These are phyloP conservation scores for Autographa gamma DNA, from an alignment of 2,888 invertebrate species.

Conservation along the genomic window DNA sequence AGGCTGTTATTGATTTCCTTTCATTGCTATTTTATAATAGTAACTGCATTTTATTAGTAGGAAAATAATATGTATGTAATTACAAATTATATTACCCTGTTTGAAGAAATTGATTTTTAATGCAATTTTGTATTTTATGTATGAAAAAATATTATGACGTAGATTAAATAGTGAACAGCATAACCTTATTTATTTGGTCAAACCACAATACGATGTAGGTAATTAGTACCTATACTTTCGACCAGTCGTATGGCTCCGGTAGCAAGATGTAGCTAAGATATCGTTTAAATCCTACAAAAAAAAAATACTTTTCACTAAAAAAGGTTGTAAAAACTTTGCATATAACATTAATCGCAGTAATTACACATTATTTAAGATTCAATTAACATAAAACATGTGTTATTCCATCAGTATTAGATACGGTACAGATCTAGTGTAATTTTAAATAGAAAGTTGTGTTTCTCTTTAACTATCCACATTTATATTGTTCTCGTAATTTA, in stretches of 20 bases:
- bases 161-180: background rate
- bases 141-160: too few relatives aligned
- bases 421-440: background rate
- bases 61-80: background rate
- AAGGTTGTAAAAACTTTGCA: background rate
- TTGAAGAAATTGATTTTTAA: too few relatives aligned
- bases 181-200: background rate
- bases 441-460: background rate
- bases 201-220: background rate
- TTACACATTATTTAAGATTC: background rate
- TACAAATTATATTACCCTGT: background rate
- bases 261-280: background rate
- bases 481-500: too few relatives aligned
- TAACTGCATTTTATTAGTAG: background rate
- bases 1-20: background rate
- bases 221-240: too few relatives aligned
- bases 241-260: too few relatives aligned
- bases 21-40: background rate
- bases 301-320: too few relatives aligned
- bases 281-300: too few relatives aligned
- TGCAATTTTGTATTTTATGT: too few relatives aligned
- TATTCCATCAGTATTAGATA: background rate
- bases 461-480: too few relatives aligned
- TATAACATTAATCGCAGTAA: background rate
- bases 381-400: slow-evolving; percentile 1